Base-by-base conservation (phyloP, 2,113 vertebrate species). In the Laticauda colubrina region DNA sequence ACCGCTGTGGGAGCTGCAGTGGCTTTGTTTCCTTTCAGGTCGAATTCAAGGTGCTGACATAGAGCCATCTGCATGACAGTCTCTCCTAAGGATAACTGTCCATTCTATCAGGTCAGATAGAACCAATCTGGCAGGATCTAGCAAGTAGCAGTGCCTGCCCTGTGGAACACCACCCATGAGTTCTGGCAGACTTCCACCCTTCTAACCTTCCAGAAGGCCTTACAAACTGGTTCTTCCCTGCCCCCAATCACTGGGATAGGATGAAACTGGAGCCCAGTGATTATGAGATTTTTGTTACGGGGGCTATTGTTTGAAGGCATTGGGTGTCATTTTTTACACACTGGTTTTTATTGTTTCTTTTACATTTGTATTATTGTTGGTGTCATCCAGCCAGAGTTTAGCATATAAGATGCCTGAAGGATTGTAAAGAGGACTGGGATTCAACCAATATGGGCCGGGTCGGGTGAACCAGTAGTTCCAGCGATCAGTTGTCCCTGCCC, bases 181-280 rank as follows among this genome's bases (percentile, higher is more conserved):
- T 34, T 75, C n/a, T 18, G 14, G 14, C 5, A 75, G 64, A 75
- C 5, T n/a, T 3, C 69, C 2, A 8, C 34, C 69, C 34, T 81
- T 81, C 69, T 21, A 81, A 39, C 18, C 18, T 81, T 39, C 6
- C 15, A 81, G 69, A 81, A 81, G 18, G n/a, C 69, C 69, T 39
- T 39, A 81, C 18, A 39, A 81, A 81, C 18, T 20, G 69, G 6
- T n/a, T 2, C 5, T 0, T 0, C 59, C 5, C 2, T 1, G 0
- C 64, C 4, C 12, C 3, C 64, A 34, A 39, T 81, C 14, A 75
- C 26, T 81, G 69, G 34, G 69, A 81, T 39, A 39, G n/a, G 69
- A 20, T 81, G 69, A 81, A 34, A 20, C 2, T 81, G 34, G 69
- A 81, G 69, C 34, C 69, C n/a, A 81, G 69, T 21, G 34, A 81